phyloP scores from a whole-genome alignment of 2,113 vertebrate species.

The Zosterops borbonicus region DNA sequence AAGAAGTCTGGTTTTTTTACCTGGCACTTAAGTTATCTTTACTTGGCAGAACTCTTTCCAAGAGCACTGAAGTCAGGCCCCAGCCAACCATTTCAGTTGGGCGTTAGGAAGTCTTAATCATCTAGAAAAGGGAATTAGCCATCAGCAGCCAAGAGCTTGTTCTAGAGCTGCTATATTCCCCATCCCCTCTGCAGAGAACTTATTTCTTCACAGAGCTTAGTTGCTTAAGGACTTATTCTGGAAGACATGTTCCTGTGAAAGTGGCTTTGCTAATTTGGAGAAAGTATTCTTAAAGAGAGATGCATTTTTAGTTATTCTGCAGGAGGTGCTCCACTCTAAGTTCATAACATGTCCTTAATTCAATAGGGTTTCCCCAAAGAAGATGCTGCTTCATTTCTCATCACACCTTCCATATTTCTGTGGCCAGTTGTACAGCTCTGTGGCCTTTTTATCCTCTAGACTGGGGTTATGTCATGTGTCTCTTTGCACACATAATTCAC shows the following conservation, averaged over 20 bases:
- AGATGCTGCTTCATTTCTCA: not conserved
- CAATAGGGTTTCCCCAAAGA: not conserved
- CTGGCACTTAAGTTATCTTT: not conserved
- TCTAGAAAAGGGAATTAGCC: not conserved
- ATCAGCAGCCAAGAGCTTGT: not conserved
- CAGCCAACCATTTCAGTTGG: not conserved
- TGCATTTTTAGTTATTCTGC: not conserved
- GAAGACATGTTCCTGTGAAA: not conserved
- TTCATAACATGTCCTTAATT: not conserved
- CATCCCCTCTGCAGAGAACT: not conserved
- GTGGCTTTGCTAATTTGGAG: not conserved
- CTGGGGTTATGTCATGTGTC: not conserved
- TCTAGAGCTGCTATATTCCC: not conserved
- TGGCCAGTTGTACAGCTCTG: not conserved
- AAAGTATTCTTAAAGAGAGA: not conserved
- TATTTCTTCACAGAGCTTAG: not conserved
- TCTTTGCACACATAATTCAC: not conserved
- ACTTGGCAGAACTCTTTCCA: not conserved
- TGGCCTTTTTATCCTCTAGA: not conserved
- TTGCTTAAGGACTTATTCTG: not conserved
- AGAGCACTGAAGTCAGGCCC: not conserved
- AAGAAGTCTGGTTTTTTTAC: not conserved
- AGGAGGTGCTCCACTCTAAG: not conserved
- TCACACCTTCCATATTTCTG: not conserved
- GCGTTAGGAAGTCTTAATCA: not conserved